These are phyloP conservation scores for Streblospio benedicti DNA, from an alignment of 1,140 invertebrate species.

Conservation along the genomic window DNA sequence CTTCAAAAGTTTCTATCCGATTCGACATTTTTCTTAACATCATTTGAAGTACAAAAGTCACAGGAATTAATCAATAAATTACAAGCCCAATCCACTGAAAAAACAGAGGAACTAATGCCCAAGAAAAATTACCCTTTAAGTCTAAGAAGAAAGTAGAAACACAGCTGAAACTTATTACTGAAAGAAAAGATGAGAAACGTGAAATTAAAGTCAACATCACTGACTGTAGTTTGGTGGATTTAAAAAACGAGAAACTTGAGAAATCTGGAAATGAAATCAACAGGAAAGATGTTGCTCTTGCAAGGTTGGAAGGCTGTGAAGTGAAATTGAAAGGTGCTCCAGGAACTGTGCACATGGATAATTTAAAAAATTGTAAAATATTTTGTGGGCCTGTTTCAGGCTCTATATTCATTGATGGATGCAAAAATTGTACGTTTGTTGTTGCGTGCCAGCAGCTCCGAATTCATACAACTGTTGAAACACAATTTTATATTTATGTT, in stretches of 20 bases:
- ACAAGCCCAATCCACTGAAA: slow-evolving; percentile 60
- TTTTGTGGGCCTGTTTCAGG: slow-evolving; percentile 74
- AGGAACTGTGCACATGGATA: slow-evolving; percentile 76
- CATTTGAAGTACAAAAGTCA: slow-evolving; percentile 60
- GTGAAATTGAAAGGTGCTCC: slow-evolving; percentile 72
- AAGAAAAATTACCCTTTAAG: slow-evolving; percentile 87
- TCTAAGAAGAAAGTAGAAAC: slow-evolving; percentile 53
- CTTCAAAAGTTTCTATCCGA: slow-evolving; percentile 73
- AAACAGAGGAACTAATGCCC: slow-evolving; percentile 67
- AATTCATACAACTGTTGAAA: slow-evolving; percentile 69
- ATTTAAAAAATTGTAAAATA: slow-evolving; percentile 63
- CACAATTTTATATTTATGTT: slow-evolving; percentile 81
- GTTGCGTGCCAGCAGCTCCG: slow-evolving; percentile 89
- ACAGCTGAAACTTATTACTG: slow-evolving; percentile 35
- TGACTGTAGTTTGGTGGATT: slow-evolving; percentile 58
- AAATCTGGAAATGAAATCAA: slow-evolving; percentile 60
- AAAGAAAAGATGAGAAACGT: slow-evolving; percentile 19
- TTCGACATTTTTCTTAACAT: slow-evolving; percentile 71
- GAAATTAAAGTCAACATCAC: slow-evolving; percentile 30
- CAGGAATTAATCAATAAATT: slow-evolving; percentile 69
- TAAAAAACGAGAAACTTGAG: slow-evolving; percentile 56
- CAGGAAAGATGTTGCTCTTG: slow-evolving; percentile 72
- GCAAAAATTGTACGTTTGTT: slow-evolving; percentile 67
- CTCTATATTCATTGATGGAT: slow-evolving; percentile 81
- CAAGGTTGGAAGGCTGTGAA: slow-evolving; percentile 66